Evolutionary conservation across 1,140 invertebrate species (phyloP).

Genomic region (Pachyrhynchus sulphureomaculatus): DNA sequence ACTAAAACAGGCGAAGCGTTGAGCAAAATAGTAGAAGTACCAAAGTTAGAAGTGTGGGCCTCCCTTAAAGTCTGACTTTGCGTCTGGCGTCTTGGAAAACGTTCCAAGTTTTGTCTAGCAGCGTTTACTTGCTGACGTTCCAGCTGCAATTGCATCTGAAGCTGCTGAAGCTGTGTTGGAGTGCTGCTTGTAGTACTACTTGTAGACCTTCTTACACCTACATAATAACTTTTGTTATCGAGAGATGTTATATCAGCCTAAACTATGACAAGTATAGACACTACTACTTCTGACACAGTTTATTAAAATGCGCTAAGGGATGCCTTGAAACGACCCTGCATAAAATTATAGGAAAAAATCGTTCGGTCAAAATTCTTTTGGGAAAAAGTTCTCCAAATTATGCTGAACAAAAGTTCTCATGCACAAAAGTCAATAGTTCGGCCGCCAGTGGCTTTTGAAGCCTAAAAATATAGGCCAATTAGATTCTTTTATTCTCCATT

Average conservation of each 20-base stretch:
- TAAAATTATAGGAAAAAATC: no score
- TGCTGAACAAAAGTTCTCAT: no score
- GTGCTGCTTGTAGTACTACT: conserved; percentile 58
- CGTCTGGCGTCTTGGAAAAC: conserved; percentile 76
- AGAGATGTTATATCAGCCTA: background rate
- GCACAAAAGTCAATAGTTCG: no score
- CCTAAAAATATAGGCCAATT: no score
- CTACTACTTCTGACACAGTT: no score
- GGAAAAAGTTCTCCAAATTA: no score
- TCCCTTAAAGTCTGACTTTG: conserved; percentile 47
- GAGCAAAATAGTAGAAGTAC: conserved; percentile 45
- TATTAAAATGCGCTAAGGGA: background rate
- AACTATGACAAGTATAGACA: background rate
- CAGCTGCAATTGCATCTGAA: conserved; percentile 87
- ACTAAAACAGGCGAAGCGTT: conserved; percentile 43
- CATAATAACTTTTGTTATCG: conserved; percentile 1
- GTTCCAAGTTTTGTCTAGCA: conserved; percentile 81
- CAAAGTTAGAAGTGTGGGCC: conserved; percentile 39
- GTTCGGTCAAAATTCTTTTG: no score
- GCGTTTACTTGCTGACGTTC: conserved; percentile 82
- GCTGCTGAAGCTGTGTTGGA: conserved; percentile 79
- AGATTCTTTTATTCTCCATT: no score
- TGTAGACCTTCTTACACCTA: conserved; percentile 73
- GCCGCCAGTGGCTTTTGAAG: no score
- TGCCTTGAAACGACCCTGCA: no score